Conservation (phyloP, 2,888 invertebrate species). For the Epinotia ramella region DNA sequence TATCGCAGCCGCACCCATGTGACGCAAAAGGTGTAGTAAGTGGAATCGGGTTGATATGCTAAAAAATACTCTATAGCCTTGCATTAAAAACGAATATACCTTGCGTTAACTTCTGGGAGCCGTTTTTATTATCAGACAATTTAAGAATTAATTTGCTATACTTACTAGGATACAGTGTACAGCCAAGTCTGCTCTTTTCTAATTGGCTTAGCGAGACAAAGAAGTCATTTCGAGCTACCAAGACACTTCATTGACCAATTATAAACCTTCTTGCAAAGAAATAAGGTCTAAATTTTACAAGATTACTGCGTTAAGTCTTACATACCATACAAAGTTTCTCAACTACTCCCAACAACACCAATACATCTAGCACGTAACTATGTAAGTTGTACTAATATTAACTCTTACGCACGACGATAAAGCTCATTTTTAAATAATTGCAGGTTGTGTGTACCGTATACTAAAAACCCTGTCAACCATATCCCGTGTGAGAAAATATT, state of each 20-base stretch:
- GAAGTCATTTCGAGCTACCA: not conserved
- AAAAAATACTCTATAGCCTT: not conserved
- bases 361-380: slow-evolving; percentile 49
- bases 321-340: not conserved
- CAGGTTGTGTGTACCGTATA: slow-evolving; percentile 48
- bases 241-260: slow-evolving; percentile 3
- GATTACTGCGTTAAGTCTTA: not conserved
- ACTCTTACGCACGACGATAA: slow-evolving; percentile 49
- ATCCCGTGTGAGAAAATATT: slow-evolving; percentile 51
- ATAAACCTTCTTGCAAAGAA: not conserved
- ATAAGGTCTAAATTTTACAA: not conserved
- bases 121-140: not conserved
- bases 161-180: not conserved
- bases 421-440: slow-evolving; percentile 51
- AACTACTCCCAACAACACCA: slow-evolving; percentile 23
- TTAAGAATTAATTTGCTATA: not conserved
- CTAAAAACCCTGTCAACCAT: slow-evolving; percentile 61
- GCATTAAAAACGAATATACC: not conserved
- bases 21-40: not conserved
- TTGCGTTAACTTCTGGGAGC: not conserved
- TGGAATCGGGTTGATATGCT: not conserved
- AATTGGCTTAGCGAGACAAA: not conserved
- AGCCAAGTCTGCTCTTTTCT: not conserved
- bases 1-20: not conserved
- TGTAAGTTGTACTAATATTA: slow-evolving; percentile 45